Evolutionary conservation across 2,888 invertebrate species (phyloP).

Genomic region (Eumerus sabulonum): DNA sequence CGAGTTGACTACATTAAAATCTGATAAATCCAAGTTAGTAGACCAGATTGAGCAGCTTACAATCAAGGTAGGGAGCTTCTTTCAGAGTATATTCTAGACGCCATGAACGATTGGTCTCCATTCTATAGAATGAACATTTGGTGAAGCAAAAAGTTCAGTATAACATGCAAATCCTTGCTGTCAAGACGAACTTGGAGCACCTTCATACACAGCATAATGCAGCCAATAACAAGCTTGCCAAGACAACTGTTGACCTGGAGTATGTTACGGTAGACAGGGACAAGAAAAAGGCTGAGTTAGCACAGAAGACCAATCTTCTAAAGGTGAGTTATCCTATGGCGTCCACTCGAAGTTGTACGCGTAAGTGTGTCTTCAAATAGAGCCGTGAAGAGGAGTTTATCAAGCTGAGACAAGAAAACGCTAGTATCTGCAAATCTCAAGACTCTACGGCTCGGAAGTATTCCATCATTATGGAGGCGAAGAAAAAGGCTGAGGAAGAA

Average conservation of each 20-base stretch:
- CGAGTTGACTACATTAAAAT: constrained; percentile 73
- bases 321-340: constrained; percentile 71
- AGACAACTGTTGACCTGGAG: constrained; percentile 76
- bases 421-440: constrained; percentile 75
- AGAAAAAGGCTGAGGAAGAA: constrained; percentile 74
- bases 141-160: constrained; percentile 77
- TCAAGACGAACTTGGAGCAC: constrained; percentile 76
- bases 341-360: not conserved
- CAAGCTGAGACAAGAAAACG: constrained; percentile 75
- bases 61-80: constrained; percentile 48
- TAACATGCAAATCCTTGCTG: constrained; percentile 77
- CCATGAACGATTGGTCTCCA: not conserved
- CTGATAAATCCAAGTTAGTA: constrained; percentile 73
- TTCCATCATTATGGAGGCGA: constrained; percentile 73
- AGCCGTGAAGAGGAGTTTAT: constrained; percentile 77
- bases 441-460: constrained; percentile 76
- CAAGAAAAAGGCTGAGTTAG: constrained; percentile 74
- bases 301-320: constrained; percentile 75
- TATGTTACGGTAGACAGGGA: constrained; percentile 76
- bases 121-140: constrained; percentile 72
- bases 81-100: too few species aligned
- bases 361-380: constrained; percentile 55
- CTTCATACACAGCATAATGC: constrained; percentile 75
- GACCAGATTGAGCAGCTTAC: constrained; percentile 74
- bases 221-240: constrained; percentile 76